Evolutionary conservation across 2,797 vertebrate species (phyloP).

Genomic region (Sandelia bainsii): DNA sequence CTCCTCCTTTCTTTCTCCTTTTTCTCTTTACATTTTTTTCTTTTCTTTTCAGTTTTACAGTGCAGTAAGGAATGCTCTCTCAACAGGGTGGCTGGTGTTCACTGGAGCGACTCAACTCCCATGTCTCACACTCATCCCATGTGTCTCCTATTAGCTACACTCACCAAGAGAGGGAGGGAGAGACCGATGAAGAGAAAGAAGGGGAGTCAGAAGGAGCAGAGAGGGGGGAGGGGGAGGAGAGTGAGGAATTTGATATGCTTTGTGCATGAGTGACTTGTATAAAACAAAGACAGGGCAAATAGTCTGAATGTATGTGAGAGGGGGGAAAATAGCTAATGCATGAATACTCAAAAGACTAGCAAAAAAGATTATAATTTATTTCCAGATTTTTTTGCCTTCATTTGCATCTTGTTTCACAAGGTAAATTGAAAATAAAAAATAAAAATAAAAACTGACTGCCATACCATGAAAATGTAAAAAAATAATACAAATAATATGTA

Average conservation of each 20-base stretch:
- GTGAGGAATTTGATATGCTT: slow-evolving; percentile 83
- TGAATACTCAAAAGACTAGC: slow-evolving; percentile 61
- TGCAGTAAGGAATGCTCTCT: slow-evolving; percentile 76
- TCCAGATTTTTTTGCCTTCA: slow-evolving; percentile 84
- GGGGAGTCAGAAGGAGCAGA: slow-evolving; percentile 30
- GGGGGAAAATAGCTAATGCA: slow-evolving; percentile 26
- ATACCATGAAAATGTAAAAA: slow-evolving; percentile 92
- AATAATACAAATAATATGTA: slow-evolving; percentile 91
- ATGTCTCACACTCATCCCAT: slow-evolving; percentile 83
- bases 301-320: slow-evolving; percentile 63
- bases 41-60: slow-evolving; percentile 65
- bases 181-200: slow-evolving; percentile 43
- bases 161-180: slow-evolving; percentile 71
- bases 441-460: slow-evolving; percentile 84
- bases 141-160: slow-evolving; percentile 78
- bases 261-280: slow-evolving; percentile 84
- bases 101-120: slow-evolving; percentile 80
- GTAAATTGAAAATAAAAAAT: slow-evolving; percentile 83
- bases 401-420: slow-evolving; percentile 88
- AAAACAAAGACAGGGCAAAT: slow-evolving; percentile 78
- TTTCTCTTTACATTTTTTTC: slow-evolving; percentile 45
- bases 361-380: slow-evolving; percentile 89
- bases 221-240: slow-evolving; percentile 47
- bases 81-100: slow-evolving; percentile 78
- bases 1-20: slow-evolving; percentile 64